Base-by-base conservation (phyloP, 2,113 vertebrate genomes). In the Lontra canadensis region DNA sequence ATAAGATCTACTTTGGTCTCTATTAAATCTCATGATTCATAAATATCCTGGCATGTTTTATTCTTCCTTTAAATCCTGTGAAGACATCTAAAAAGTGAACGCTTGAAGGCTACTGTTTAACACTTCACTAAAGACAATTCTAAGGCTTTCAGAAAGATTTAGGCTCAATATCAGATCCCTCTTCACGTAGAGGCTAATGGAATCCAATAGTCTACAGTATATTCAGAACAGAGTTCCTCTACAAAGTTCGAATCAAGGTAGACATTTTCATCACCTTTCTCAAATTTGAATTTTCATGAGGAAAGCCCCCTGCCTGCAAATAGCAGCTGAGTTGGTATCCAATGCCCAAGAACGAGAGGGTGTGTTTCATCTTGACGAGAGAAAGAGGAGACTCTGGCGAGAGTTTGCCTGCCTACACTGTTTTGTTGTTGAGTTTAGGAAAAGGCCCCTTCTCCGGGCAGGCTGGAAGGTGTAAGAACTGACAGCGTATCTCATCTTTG, bases 11-110 rank as follows among this genome's bases (percentile, higher is more conserved):
- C 98, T 98, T 98, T 12, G 6, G 98, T 98, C 98, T 98, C 98
- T 98, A 98, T 98, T 98, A 98, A 98, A 98, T 98, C 97, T 98
- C 5, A 1, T 94, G 97, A 98, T 98, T 99, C 99, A 98, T 98
- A 99, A 98, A 98, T 98, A 98, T 87, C 83, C 97, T 98, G 98
- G 98, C 95, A 97, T 98, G 96, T 98, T 98, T 98, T 98, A 98
- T 97, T 97, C 98, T 98, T 97, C 83, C 95, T 98, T 94, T 94
- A 98, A 98, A 97, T 98, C 65, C 92, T 96, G 69, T 90, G 97
- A 97, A 98, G 98, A 86, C 88, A 96, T 96, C 98, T 97, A 59
- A 98, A 96, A 95, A 98, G 42, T 18, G 81, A 88, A 71, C 34
- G 18, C 34, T 82, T 88, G 96, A 98, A 98, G 73, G 13, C 36